These are phyloP conservation scores for Lottia scabra DNA, from an alignment of 2,888 invertebrate genomes.

Conservation along the genomic window DNA sequence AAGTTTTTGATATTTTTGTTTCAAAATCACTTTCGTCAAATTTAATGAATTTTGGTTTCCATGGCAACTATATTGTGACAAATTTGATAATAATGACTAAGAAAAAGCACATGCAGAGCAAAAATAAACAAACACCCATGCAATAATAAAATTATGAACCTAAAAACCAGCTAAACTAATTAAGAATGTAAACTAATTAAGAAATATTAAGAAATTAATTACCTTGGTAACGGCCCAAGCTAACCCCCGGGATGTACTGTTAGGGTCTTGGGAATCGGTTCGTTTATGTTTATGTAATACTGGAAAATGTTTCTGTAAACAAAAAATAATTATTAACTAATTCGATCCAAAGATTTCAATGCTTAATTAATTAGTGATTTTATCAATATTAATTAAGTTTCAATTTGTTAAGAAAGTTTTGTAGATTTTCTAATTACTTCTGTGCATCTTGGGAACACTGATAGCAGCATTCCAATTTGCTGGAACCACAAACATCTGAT, in stretches of 20 bases:
- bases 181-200: not conserved
- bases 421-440: too few relatives aligned
- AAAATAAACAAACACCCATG: not conserved
- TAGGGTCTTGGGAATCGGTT: conserved; percentile 33
- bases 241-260: conserved; percentile 23
- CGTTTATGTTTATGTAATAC: conserved; percentile 38
- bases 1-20: not conserved
- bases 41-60: conserved; percentile 9
- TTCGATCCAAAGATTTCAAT: too few relatives aligned
- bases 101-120: not conserved
- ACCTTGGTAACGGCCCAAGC: conserved; percentile 35
- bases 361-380: too few relatives aligned
- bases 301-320: conserved; percentile 46
- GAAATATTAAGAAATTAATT: not conserved
- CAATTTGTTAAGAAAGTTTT: too few relatives aligned
- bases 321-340: not conserved
- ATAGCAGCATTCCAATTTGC: too few relatives aligned
- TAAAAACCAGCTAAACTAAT: not conserved
- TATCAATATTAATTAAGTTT: too few relatives aligned
- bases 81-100: not conserved
- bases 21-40: too few relatives aligned
- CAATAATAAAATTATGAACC: not conserved
- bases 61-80: conserved; percentile 36
- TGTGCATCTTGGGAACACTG: too few relatives aligned
- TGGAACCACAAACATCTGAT: too few relatives aligned